A percentile compares a stretch with the other conserved stretches of the same genome.
Conservation (phyloP, 2,113 vertebrate genomes). For the Dendrocopos noguchii region DNA sequence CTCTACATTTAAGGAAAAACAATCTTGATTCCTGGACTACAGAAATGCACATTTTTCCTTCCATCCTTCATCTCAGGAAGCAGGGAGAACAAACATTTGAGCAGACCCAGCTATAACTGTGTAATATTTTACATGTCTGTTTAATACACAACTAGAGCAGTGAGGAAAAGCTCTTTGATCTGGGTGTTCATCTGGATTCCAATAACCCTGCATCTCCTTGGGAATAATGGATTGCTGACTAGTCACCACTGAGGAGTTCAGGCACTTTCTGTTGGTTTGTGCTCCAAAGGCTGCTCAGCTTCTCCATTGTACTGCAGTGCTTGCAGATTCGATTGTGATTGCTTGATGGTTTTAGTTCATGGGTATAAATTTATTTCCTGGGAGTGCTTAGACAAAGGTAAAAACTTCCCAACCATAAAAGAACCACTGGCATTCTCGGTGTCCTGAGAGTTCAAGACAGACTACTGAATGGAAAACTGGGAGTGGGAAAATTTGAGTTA, state of each 20-base stretch:
- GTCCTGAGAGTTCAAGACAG: not conserved
- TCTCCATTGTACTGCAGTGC: not conserved
- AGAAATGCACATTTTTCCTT: not conserved
- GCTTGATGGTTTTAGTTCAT: not conserved
- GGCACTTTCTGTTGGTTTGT: not conserved
- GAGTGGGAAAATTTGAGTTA: not conserved
- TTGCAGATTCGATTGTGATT: not conserved
- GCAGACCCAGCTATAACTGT: not conserved
- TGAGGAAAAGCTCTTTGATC: not conserved
- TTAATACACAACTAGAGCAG: constrained; percentile 6
- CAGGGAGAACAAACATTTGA: not conserved
- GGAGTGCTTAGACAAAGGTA: not conserved
- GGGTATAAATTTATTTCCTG: not conserved
- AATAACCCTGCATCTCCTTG: not conserved
- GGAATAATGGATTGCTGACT: not conserved
- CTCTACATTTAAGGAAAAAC: not conserved
- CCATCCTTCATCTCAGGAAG: not conserved
- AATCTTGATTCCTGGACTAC: not conserved
- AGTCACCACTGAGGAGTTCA: not conserved
- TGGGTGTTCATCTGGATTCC: not conserved
- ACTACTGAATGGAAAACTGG: not conserved
- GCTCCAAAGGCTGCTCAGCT: not conserved
- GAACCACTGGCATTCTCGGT: not conserved
- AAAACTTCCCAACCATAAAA: not conserved
- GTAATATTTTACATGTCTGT: constrained; percentile 19